phyloP scores from a whole-genome alignment of 2,113 vertebrate species.

The Sus scrofa region T2T-Sscrofa CM000812.6:260679501-260680000 shows the following conservation, averaged over 20 bases:
- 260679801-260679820: neutral
- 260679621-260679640: neutral
- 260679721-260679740: neutral
- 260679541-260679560: neutral
- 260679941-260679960: neutral
- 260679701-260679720: neutral
- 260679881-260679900: neutral
- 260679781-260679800: slow-evolving; percentile 7
- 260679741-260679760: neutral
- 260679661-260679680: slow-evolving; percentile 22
- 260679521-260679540: neutral
- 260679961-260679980: neutral
- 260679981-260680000: slow-evolving; percentile 31
- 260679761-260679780: neutral
- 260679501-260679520: neutral
- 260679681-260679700: neutral
- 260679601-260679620: neutral
- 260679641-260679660: neutral
- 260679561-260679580: neutral
- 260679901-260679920: neutral
- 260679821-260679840: neutral
- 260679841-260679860: neutral
- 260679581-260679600: neutral
- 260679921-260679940: slow-evolving; percentile 32
- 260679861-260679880: neutral